Conservation (phyloP, 2,888 invertebrate species). For the Chelonus formosanus region DNA sequence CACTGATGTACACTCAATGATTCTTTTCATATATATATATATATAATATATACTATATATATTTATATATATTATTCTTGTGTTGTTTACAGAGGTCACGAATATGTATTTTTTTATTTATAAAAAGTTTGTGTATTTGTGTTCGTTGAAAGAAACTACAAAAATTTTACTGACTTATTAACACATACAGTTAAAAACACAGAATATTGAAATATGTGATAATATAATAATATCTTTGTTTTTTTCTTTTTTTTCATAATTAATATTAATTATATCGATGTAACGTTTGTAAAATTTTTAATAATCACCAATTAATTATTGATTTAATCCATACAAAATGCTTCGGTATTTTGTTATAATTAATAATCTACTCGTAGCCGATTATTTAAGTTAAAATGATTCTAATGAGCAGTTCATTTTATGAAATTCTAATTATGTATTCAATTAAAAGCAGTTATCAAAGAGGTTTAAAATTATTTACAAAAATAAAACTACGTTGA, state of each 20-base stretch:
- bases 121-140: slow-evolving; percentile 38
- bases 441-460: too few species aligned
- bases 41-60: slow-evolving; percentile 14
- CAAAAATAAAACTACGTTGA: slow-evolving; percentile 43
- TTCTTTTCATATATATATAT: neutral
- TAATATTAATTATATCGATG: slow-evolving; percentile 52
- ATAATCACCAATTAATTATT: slow-evolving; percentile 42
- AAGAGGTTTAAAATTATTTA: slow-evolving; percentile 38
- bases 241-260: slow-evolving; percentile 28
- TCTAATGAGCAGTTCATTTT: too few species aligned
- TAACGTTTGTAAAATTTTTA: slow-evolving; percentile 51
- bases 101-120: slow-evolving; percentile 34
- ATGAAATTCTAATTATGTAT: too few species aligned
- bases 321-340: slow-evolving; percentile 48
- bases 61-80: neutral
- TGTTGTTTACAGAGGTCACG: slow-evolving; percentile 34
- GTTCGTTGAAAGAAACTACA: slow-evolving; percentile 35
- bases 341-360: slow-evolving; percentile 45
- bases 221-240: slow-evolving; percentile 49
- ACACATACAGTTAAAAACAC: slow-evolving; percentile 41
- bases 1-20: slow-evolving; percentile 31
- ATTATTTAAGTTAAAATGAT: slow-evolving; percentile 11
- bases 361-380: slow-evolving; percentile 30
- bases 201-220: slow-evolving; percentile 50
- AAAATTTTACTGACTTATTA: slow-evolving; percentile 5